Conservation (phyloP, 1,140 invertebrate genomes). For the Heliconius himera region DNA sequence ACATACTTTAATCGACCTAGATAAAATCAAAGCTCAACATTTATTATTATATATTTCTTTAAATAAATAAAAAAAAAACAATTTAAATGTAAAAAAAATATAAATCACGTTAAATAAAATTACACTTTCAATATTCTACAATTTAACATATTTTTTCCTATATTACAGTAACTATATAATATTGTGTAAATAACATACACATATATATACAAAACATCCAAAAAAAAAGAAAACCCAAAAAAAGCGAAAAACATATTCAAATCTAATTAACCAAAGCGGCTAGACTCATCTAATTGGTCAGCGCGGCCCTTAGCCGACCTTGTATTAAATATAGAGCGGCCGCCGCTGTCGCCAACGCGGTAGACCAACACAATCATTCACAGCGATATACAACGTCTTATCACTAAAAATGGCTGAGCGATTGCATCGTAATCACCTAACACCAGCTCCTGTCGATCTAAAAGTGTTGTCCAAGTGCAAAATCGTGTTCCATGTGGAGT, state of each 20-base stretch:
- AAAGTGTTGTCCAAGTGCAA: slow-evolving; percentile 66
- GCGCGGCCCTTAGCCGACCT: slow-evolving; percentile 68
- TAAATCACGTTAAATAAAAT: no score
- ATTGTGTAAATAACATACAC: no score
- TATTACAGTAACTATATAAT: no score
- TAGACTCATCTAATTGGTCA: slow-evolving; percentile 54
- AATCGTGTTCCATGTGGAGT: slow-evolving; percentile 62
- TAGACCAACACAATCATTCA: slow-evolving; percentile 67
- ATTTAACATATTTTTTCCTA: no score
- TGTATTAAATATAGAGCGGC: slow-evolving; percentile 68
- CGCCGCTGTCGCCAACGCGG: slow-evolving; percentile 63
- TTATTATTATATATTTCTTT: no score
- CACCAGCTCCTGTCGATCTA: slow-evolving; percentile 55
- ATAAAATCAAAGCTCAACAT: no score
- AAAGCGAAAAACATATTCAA: not conserved
- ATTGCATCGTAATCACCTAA: slow-evolving; percentile 69
- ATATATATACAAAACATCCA: not conserved
- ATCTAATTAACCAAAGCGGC: not conserved
- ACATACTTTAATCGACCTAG: no score
- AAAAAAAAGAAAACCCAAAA: not conserved
- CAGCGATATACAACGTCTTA: slow-evolving; percentile 63
- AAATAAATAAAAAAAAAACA: no score
- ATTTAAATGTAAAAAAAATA: no score
- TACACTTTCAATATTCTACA: no score
- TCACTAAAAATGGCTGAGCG: slow-evolving; percentile 76